Evolutionary conservation across 2,888 invertebrate genomes (phyloP), one percentile per base, ranked within the genome.

Genomic region (Luffia ferchaultella): DNA sequence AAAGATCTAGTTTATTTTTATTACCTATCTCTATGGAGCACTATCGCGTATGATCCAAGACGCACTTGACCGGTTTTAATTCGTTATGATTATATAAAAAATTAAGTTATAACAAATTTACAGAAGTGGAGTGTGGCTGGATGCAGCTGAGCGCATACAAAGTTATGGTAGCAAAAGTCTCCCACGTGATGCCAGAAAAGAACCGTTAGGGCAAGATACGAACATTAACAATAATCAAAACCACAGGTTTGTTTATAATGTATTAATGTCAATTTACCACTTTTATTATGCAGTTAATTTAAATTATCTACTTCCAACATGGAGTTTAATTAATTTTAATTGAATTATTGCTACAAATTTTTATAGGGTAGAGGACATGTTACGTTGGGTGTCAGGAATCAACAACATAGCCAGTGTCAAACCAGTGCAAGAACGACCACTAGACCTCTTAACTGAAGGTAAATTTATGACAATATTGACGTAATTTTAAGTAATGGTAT

Each of bases 141-240:
- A 95, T 66, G 95, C 95, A 16, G 93, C 92, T 0, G 93, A 93
- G 57, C 85, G 89, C 60, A 75, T 83, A 40, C 87, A 87, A 63
- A 76, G 68, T 52, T 84, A 85, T 52, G 84, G 78, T 62, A 88
- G 88, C 60, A 90, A 93, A 58, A 94, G 94, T 48, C 79, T 94
- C 56, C 94, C 94, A 0, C 80, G 94, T 53, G 93, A 94, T 65
- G 89, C 92, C 52, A 83, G 95, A 45, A 91, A 93, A 64, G 95
- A 95, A 66, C 95, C 95, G 0, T 69, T 95, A 49, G 95, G 95
- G 1, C 93, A 94, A 76, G 95, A 92, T 53, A 90, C 90, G 54
- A 83, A 82, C 49, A 71, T 82, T 42, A 76, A 71, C 50, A 80
- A 80, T 57, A 82, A 83, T 54, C 72, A 73, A 55, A 77, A 70